Evolutionary conservation across 1,140 invertebrate genomes (phyloP).

Genomic region (Spodoptera frugiperda): DNA sequence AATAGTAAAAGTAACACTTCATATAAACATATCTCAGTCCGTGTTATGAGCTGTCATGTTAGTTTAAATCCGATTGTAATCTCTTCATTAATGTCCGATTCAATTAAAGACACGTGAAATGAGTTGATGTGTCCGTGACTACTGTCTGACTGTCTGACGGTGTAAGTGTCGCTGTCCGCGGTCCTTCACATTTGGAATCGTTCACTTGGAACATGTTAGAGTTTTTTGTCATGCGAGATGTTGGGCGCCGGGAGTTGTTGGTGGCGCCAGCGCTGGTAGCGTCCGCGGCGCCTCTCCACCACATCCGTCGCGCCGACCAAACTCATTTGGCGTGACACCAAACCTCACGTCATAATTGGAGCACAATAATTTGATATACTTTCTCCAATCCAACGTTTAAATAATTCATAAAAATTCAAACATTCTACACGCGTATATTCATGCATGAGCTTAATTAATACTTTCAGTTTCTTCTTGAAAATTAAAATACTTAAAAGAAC

Average conservation of each 20-base stretch:
- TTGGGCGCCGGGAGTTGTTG: neutral
- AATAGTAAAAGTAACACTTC: neutral
- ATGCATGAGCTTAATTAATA: slow-evolving; percentile 59
- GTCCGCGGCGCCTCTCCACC: slow-evolving; percentile 30
- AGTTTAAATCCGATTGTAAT: slow-evolving; percentile 32
- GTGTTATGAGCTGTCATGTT: slow-evolving; percentile 32
- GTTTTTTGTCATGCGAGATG: neutral
- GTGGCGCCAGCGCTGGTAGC: neutral
- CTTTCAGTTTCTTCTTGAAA: slow-evolving; percentile 63
- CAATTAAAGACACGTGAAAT: slow-evolving; percentile 34
- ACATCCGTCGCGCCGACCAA: slow-evolving; percentile 45
- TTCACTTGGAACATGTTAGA: slow-evolving; percentile 1
- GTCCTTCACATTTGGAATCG: neutral
- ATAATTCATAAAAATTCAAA: slow-evolving; percentile 68
- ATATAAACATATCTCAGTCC: slow-evolving; percentile 19
- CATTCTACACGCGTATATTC: slow-evolving; percentile 49
- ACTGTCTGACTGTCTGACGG: slow-evolving; percentile 46
- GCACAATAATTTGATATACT: slow-evolving; percentile 76
- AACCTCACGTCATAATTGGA: slow-evolving; percentile 71
- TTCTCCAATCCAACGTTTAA: slow-evolving; percentile 69
- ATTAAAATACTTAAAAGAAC: slow-evolving; percentile 52
- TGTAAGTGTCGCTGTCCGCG: slow-evolving; percentile 30
- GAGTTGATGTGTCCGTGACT: slow-evolving; percentile 29
- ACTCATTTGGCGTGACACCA: slow-evolving; percentile 61
- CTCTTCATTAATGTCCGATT: slow-evolving; percentile 46